A percentile compares a stretch with the other conserved stretches of the same genome.
Conservation (phyloP, 1,140 invertebrate species). For the Stegodyphus dumicola region DNA sequence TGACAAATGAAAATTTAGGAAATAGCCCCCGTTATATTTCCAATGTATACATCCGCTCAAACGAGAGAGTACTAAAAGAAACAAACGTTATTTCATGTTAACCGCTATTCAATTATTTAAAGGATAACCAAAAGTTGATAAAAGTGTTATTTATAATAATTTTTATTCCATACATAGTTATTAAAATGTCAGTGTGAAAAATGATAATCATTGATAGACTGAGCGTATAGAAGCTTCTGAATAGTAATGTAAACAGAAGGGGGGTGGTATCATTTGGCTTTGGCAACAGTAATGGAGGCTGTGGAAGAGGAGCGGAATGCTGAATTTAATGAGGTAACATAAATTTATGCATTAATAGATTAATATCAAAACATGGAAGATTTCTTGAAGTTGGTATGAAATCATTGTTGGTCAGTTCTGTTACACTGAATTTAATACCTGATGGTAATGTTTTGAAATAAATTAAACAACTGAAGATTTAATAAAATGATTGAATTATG, state of each 20-base stretch:
- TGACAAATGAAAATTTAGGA: background rate
- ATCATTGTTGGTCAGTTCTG: background rate
- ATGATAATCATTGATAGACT: conserved; percentile 47
- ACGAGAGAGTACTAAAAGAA: conserved; percentile 10
- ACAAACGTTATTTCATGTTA: background rate
- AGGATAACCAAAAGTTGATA: background rate
- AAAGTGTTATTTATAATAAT: no score
- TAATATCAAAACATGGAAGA: conserved; percentile 35
- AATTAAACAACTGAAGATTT: no score
- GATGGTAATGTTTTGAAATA: no score
- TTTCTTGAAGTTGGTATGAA: background rate
- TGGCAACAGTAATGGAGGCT: conserved; percentile 8
- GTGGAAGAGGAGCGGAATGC: conserved; percentile 11
- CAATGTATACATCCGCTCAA: conserved; percentile 25
- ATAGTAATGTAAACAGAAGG: conserved; percentile 60
- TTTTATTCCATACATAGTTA: no score
- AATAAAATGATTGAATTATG: no score
- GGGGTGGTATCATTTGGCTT: conserved; percentile 46
- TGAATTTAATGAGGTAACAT: conserved; percentile 56
- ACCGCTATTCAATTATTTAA: background rate
- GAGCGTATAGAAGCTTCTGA: conserved; percentile 26
- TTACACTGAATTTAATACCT: no score
- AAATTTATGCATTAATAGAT: conserved; percentile 60
- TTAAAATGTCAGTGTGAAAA: background rate
- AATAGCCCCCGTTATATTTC: conserved; percentile 16